Conservation (phyloP, 2,888 invertebrate genomes). For the Gandaritis pyraliata region DNA sequence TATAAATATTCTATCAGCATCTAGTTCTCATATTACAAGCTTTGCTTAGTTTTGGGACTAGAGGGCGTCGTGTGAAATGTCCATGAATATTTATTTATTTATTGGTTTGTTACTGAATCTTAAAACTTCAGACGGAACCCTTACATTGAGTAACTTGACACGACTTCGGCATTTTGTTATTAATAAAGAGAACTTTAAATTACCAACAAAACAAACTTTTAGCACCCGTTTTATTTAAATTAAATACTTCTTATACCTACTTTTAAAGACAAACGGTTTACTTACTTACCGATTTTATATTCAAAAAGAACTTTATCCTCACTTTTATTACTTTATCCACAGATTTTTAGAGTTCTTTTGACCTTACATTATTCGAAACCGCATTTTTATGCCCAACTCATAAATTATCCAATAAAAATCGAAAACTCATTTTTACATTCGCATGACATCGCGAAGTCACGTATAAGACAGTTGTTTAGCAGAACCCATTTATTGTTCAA, state of each 20-base stretch:
- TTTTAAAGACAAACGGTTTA: slow-evolving; percentile 16
- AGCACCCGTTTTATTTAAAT: slow-evolving; percentile 8
- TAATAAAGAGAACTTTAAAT: no score
- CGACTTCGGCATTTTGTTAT: no score
- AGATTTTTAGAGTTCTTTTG: slow-evolving; percentile 46
- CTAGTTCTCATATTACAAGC: no score
- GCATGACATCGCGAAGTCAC: slow-evolving; percentile 64
- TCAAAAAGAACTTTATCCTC: slow-evolving; percentile 44
- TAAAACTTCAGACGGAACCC: no score
- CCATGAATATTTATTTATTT: no score
- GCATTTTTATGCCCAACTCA: slow-evolving; percentile 58
- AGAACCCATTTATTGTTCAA: slow-evolving; percentile 75
- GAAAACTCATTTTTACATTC: slow-evolving; percentile 61
- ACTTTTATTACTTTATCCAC: slow-evolving; percentile 52
- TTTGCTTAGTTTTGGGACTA: no score
- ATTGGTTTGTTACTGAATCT: background rate
- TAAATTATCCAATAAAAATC: slow-evolving; percentile 67
- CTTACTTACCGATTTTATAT: slow-evolving; percentile 43
- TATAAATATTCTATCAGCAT: no score
- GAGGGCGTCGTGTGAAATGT: no score
- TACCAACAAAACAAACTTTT: background rate
- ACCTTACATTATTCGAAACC: slow-evolving; percentile 59
- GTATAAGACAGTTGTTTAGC: slow-evolving; percentile 67
- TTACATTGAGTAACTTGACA: no score
- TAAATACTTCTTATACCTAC: slow-evolving; percentile 3